phyloP scores from a whole-genome alignment of 2,797 vertebrate species.

The Lepus townsendii region DNA sequence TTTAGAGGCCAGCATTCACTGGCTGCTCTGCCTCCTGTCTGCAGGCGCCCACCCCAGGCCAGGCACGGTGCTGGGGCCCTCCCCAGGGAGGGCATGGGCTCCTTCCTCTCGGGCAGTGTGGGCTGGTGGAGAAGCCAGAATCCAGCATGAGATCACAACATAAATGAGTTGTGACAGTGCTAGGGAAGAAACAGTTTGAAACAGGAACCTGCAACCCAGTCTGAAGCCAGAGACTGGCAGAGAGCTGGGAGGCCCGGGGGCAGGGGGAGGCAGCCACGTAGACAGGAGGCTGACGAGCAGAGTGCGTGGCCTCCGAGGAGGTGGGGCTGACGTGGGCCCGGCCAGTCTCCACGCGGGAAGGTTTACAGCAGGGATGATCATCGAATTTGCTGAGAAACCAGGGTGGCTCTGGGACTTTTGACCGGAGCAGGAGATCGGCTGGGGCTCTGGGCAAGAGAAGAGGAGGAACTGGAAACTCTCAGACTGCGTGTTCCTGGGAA shows the following conservation, averaged over 20 bases:
- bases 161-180: no score
- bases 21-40: fast-evolving
- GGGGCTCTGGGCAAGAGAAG: background rate
- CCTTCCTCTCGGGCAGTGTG: background rate
- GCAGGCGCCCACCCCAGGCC: no score
- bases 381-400: background rate
- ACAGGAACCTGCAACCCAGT: background rate
- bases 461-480: no score
- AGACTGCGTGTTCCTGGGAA: no score
- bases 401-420: no score
- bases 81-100: background rate
- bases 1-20: background rate
- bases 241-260: background rate
- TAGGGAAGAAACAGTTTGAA: background rate
- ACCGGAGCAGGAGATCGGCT: background rate
- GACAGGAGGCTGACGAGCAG: no score
- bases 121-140: background rate
- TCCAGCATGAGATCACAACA: background rate
- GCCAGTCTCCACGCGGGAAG: background rate
- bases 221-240: background rate
- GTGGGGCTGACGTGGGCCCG: no score
- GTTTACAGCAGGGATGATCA: background rate
- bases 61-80: background rate
- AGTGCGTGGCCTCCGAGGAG: background rate
- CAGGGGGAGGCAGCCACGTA: no score